Percentiles rank a stretch among this genome's conserved stretches.
These are phyloP conservation scores for Brachionus plicatilis DNA, from an alignment of 1,140 invertebrate genomes.

Conservation along the genomic window DNA sequence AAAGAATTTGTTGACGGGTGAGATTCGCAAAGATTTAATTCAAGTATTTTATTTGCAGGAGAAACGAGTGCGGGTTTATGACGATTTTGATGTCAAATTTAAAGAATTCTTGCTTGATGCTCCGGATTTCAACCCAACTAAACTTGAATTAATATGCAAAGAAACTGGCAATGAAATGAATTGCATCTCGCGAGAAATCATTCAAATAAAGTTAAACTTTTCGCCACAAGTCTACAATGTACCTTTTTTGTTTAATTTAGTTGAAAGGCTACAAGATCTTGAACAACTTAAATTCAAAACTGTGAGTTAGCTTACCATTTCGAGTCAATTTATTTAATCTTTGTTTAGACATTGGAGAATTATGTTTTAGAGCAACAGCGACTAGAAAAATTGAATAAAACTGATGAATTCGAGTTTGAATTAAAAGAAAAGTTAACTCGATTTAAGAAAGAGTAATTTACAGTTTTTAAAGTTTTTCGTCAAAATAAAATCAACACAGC, in stretches of 20 bases:
- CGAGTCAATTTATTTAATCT: neutral
- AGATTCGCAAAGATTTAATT: neutral
- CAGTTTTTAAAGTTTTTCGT: neutral
- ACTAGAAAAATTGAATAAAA: neutral
- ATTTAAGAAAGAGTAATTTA: slow-evolving; percentile 25
- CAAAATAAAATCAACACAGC: no score
- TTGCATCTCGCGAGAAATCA: neutral
- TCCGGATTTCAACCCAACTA: neutral
- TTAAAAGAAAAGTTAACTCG: neutral
- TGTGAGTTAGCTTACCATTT: neutral
- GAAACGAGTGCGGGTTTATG: neutral
- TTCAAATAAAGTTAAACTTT: slow-evolving; percentile 14
- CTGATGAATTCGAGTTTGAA: slow-evolving; percentile 29
- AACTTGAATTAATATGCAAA: slow-evolving; percentile 11
- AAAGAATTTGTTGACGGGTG: neutral
- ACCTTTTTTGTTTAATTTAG: neutral
- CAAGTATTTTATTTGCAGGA: neutral
- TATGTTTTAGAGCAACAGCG: slow-evolving; percentile 11
- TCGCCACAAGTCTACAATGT: slow-evolving; percentile 1
- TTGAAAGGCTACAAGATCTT: neutral
- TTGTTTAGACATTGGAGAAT: slow-evolving; percentile 10
- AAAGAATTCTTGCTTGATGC: slow-evolving; percentile 38
- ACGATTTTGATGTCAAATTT: slow-evolving; percentile 8
- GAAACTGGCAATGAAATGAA: slow-evolving; percentile 5
- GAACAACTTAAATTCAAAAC: slow-evolving; percentile 9